Evolutionary conservation across 2,797 vertebrate species (phyloP).

Genomic region (Acrocephalus scirpaceus): DNA sequence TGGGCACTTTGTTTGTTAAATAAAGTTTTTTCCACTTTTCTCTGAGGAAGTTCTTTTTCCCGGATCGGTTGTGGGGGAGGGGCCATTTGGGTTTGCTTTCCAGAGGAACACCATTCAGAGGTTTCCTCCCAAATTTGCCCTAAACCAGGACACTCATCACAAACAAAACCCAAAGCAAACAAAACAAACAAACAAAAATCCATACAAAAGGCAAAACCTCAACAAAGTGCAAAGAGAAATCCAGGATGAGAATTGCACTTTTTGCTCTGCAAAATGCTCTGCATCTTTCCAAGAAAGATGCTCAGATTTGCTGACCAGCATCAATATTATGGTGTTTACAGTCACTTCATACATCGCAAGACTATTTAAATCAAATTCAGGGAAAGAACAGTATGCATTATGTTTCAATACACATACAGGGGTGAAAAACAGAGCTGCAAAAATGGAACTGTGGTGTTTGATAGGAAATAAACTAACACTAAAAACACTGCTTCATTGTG

Average conservation of each 20-base stretch:
- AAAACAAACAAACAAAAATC: not conserved
- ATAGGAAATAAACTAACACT: not conserved
- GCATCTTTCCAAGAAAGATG: not conserved
- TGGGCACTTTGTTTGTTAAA: too few relatives aligned
- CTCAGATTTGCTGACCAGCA: not conserved
- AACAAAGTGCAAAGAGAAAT: not conserved
- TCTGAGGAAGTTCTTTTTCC: too few relatives aligned
- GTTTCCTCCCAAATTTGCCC: too few relatives aligned
- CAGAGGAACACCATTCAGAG: too few relatives aligned
- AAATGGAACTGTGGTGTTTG: not conserved
- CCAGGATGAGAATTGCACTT: not conserved
- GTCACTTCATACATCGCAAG: not conserved
- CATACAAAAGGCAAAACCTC: too few relatives aligned
- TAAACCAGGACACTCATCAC: too few relatives aligned
- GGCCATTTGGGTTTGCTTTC: too few relatives aligned
- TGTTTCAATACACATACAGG: accelerated
- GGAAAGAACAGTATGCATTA: not conserved
- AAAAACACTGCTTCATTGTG: not conserved
- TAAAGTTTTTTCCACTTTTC: too few relatives aligned
- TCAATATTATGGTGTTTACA: not conserved
- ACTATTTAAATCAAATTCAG: not conserved
- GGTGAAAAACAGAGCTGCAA: not conserved
- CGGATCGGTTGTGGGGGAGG: too few relatives aligned
- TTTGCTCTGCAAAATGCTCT: accelerated
- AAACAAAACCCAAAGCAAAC: not conserved